Percentiles rank a stretch among this genome's conserved stretches.
These are phyloP conservation scores for Echinops telfairi DNA, from an alignment of 2,113 vertebrate species.

Conservation along the genomic window DNA sequence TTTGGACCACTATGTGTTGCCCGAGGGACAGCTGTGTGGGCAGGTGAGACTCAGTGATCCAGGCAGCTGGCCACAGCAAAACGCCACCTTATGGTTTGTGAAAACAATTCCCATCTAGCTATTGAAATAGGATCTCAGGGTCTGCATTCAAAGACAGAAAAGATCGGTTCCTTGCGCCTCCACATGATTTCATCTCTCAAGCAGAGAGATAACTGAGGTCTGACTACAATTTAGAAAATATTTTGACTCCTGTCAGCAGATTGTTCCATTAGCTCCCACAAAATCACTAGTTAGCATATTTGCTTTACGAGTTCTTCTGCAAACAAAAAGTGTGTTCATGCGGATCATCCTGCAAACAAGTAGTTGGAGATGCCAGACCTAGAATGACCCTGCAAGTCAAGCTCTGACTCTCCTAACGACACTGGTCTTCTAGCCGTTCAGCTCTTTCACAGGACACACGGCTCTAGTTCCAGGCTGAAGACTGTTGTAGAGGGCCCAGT, in stretches of 20 bases:
- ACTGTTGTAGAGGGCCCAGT: constrained; percentile 46
- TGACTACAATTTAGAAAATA: constrained; percentile 63
- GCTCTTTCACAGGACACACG: constrained; percentile 75
- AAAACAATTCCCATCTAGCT: constrained; percentile 40
- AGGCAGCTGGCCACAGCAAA: constrained; percentile 39
- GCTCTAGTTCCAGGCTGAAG: constrained; percentile 46
- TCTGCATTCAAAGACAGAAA: constrained; percentile 56
- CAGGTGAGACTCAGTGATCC: constrained; percentile 9
- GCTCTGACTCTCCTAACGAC: constrained; percentile 66
- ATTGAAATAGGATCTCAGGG: constrained; percentile 50
- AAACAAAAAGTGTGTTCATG: constrained; percentile 69
- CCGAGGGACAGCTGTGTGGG: constrained; percentile 10
- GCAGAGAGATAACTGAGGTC: constrained; percentile 13
- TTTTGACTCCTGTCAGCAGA: constrained; percentile 71
- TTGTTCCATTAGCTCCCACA: constrained; percentile 59
- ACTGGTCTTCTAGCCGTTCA: constrained; percentile 67
- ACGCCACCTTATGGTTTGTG: constrained; percentile 4
- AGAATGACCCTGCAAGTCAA: constrained; percentile 58
- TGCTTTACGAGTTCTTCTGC: constrained; percentile 66
- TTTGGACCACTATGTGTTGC: constrained; percentile 1
- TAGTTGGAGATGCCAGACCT: constrained; percentile 45
- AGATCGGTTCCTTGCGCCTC: constrained; percentile 20
- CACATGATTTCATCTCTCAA: constrained; percentile 41
- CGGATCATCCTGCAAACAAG: constrained; percentile 72
- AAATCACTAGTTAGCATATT: constrained; percentile 48